Evolutionary conservation across 1,140 invertebrate species (phyloP), one percentile per base, ranked within the genome.

Genomic region (Sycophila sp.): DNA sequence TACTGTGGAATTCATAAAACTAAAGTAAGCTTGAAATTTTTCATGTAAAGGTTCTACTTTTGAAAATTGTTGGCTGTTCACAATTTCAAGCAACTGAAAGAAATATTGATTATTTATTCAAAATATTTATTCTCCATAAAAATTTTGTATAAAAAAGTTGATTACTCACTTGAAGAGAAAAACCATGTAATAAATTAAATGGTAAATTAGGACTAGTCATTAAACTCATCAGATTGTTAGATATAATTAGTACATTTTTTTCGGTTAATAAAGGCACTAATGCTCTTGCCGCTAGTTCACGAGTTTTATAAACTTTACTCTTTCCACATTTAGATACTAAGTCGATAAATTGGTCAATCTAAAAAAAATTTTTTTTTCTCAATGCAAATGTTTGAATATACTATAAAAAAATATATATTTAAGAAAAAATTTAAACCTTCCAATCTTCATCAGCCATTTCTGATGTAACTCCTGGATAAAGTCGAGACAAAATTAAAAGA

Each of bases 401-500:
- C 4, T 42, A 8, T 4, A 42, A 42, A 26, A 30, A 53, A 53
- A 53, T 22, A 49, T n/a, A 45, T 45, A 17, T 19, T 45, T n/a
- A 45, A 30, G 2, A 56, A 45, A 56, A 32, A 36, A 8, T n/a
- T 26, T 28, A 68, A 73, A 92, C 91, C 85, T 91, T 90, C 47
- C 91, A 83, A 73, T 89, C 89, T n/a, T 88, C 87, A 75, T 92
- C 89, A 2, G 86, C 86, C 17, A 88, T 89, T 75, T 95, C 92
- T 8, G 90, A 81, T 55, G 89, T 86, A 0, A 77, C 51, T 0
- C 91, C 92, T 0, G 94, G 92, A 84, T 94, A 94, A 1, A 98
- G 84, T 53, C 94, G 86, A 1, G 91, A 91, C 15, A 98, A 83
- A 58, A 98, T 83, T 66, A 97, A 84, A 49, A 98, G 85, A 59